Evolutionary conservation across 2,888 invertebrate species (phyloP), one percentile per base, ranked within the genome.

Genomic region (Epinotia brunnichana): DNA sequence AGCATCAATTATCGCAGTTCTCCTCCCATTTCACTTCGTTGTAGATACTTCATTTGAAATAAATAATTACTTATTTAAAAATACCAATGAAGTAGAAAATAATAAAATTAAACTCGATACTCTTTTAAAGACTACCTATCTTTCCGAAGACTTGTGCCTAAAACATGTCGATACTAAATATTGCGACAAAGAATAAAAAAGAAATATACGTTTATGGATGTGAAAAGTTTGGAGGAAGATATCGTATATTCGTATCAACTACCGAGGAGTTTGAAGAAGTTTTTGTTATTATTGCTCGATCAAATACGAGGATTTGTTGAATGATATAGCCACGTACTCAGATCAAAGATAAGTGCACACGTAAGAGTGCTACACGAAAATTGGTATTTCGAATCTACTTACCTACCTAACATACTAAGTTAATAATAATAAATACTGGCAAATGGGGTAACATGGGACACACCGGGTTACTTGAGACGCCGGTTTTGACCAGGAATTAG

Each of bases 201-300:
- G 4, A 66, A 64, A 53, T 53, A 66, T 56, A 53, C 56, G 39
- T 54, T 66, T 41, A 66, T 66, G 11, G 41, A 24, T 21, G 54
- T 41, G 21, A 66, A 66, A 66, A 66, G 56, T 66, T 66, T 24
- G 17, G 3, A 21, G 17, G 13, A 56, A 41, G 66, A 66, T 66
- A 66, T 56, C 66, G 54, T 35, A 39, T 44, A 53, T 66, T 56
- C 41, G 24, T 56, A 41, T 56, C 54, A 41, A 66, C 54, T 56
- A 41, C 39, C 41, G 21, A 24, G 21, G 56, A 66, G 54, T 66
- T 66, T 66, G 54, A n/a, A 56, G 41, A 41, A 66, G 54, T 41
- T 54, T 64, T 21, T 41, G 66, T 24, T 56, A 41, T 66, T 56
- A 53, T 54, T 64, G 54, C 39, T 19, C 54, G 54, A 66, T 66